Evolutionary conservation across 2,888 invertebrate genomes (phyloP).

Genomic region (Pheosia gnoma): DNA sequence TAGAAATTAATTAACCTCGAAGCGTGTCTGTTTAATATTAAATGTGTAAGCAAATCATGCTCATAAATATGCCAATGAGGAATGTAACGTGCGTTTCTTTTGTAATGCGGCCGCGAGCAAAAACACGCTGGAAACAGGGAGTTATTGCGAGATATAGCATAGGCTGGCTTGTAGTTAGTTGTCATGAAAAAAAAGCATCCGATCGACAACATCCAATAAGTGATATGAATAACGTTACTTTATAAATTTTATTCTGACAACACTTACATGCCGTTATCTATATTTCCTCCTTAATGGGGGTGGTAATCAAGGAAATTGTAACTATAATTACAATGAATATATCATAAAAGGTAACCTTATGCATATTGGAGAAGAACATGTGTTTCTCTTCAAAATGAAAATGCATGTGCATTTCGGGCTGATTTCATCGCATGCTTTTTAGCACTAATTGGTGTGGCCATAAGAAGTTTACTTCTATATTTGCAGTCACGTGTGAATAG

Average conservation of each 20-base stretch:
- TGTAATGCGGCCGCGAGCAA: background rate
- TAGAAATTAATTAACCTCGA: background rate
- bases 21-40: constrained; percentile 3
- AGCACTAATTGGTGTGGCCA: no score
- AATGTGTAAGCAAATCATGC: background rate
- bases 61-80: constrained; percentile 5
- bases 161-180: background rate
- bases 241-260: background rate
- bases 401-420: no score
- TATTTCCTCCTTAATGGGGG: no score
- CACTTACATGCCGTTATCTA: background rate
- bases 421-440: no score
- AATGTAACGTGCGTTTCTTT: background rate
- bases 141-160: background rate
- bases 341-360: no score
- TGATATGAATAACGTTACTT: background rate
- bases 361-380: no score
- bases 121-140: background rate
- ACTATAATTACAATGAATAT: no score
- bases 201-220: background rate
- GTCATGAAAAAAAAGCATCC: background rate
- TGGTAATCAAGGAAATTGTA: no score
- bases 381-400: no score
- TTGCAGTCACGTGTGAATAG: background rate
- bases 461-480: no score